Conservation (phyloP, 2,797 vertebrate genomes). For the Crenichthys baileyi region DNA sequence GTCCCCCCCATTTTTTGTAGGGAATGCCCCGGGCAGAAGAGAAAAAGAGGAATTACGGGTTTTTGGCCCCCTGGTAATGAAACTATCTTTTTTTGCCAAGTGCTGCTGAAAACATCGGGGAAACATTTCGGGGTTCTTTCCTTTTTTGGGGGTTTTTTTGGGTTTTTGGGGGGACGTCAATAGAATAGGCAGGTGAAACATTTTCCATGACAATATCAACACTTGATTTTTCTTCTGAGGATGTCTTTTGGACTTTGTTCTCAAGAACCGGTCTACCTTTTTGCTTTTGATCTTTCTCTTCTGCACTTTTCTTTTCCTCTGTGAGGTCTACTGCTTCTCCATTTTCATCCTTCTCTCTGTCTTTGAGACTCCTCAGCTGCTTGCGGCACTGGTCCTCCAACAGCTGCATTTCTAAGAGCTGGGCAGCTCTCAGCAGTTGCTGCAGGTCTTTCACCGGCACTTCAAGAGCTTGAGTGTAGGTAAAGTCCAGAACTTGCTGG, state of each 20-base stretch:
- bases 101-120: constrained; percentile 4
- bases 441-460: constrained; percentile 78
- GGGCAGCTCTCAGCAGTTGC: constrained; percentile 79
- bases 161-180: constrained; percentile 17
- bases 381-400: constrained; percentile 81
- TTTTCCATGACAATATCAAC: constrained; percentile 23
- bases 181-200: constrained; percentile 16
- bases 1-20: constrained; percentile 65
- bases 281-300: constrained; percentile 1
- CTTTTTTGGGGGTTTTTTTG: constrained; percentile 33
- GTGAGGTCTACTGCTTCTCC: constrained; percentile 19
- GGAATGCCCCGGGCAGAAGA: constrained; percentile 52
- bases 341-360: neutral
- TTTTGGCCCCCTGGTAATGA: constrained; percentile 56
- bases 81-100: constrained; percentile 59
- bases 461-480: constrained; percentile 81
- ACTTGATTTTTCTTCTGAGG: constrained; percentile 3
- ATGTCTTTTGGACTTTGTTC: constrained; percentile 5
- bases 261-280: constrained; percentile 7
- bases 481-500: constrained; percentile 84
- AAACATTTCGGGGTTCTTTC: too few relatives aligned
- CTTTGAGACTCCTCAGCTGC: constrained; percentile 58
- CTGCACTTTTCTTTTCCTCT: constrained; percentile 26
- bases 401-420: constrained; percentile 77
- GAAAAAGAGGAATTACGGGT: constrained; percentile 39